These are phyloP conservation scores for Heliornis fulica DNA, from an alignment of 2,113 vertebrate genomes.

Conservation along the genomic window DNA sequence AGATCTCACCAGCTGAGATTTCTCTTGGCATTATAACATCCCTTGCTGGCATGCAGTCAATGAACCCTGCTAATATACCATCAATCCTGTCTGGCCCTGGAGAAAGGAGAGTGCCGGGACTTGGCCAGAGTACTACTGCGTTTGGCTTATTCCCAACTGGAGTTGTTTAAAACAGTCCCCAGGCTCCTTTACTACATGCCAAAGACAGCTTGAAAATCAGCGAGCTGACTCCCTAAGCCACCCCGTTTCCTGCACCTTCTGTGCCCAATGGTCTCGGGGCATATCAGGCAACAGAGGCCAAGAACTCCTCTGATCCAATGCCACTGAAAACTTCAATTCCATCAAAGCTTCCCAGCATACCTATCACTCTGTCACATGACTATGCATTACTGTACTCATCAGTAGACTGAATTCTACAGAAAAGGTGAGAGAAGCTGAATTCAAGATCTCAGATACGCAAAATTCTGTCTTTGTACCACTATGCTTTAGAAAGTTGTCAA, in stretches of 20 bases:
- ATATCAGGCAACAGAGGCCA: not conserved
- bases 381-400: not conserved
- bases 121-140: constrained; percentile 42
- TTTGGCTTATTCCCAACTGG: constrained; percentile 56
- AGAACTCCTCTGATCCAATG: not conserved
- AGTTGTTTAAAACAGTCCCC: constrained; percentile 46
- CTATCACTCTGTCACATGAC: not conserved
- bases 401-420: not conserved
- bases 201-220: constrained; percentile 51
- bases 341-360: not conserved
- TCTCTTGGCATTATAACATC: constrained; percentile 38
- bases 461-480: not conserved
- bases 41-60: constrained; percentile 17
- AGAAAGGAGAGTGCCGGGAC: constrained; percentile 35
- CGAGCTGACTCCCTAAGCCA: not conserved
- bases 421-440: not conserved
- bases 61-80: constrained; percentile 55
- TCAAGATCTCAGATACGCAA: not conserved
- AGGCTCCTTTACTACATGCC: constrained; percentile 12
- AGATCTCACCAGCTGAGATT: constrained; percentile 48
- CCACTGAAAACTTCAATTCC: not conserved
- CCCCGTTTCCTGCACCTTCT: not conserved
- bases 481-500: not conserved
- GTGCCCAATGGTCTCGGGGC: not conserved
- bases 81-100: constrained; percentile 45